These are phyloP conservation scores for Zonotrichia leucophrys DNA, from an alignment of 2,113 vertebrate genomes.

Conservation along the genomic window DNA sequence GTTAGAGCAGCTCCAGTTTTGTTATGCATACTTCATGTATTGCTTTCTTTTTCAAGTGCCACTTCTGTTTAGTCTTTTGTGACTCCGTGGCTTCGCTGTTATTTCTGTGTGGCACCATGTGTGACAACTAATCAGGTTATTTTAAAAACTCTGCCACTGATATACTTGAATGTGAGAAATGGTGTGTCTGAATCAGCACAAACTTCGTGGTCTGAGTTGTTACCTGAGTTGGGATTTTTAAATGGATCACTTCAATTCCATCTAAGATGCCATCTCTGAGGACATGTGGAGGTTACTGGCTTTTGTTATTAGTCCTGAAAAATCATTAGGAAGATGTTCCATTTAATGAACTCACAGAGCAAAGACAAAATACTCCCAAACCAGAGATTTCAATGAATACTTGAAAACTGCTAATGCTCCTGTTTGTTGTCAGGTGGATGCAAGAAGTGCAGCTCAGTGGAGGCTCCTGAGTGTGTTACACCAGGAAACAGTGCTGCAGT, in stretches of 20 bases:
- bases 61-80: conserved; percentile 1
- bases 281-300: not conserved
- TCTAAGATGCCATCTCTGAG: not conserved
- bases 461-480: not conserved
- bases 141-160: conserved; percentile 6
- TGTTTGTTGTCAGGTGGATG: not conserved
- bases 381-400: not conserved
- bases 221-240: not conserved
- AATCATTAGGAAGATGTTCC: conserved; percentile 13
- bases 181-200: not conserved
- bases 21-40: conserved; percentile 37
- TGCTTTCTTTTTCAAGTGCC: conserved; percentile 16
- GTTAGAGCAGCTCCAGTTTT: conserved; percentile 39
- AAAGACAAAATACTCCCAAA: conserved; percentile 14
- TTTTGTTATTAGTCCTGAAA: conserved; percentile 11
- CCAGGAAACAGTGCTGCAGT: not conserved
- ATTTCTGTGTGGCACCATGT: not conserved
- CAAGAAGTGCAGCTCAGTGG: not conserved
- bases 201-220: not conserved
- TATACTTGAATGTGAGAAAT: not conserved
- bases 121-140: not conserved
- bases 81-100: not conserved
- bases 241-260: not conserved
- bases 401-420: not conserved
- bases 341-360: not conserved